Evolutionary conservation across 2,113 vertebrate genomes (phyloP).

Genomic region (Anarrhichthys ocellatus): DNA sequence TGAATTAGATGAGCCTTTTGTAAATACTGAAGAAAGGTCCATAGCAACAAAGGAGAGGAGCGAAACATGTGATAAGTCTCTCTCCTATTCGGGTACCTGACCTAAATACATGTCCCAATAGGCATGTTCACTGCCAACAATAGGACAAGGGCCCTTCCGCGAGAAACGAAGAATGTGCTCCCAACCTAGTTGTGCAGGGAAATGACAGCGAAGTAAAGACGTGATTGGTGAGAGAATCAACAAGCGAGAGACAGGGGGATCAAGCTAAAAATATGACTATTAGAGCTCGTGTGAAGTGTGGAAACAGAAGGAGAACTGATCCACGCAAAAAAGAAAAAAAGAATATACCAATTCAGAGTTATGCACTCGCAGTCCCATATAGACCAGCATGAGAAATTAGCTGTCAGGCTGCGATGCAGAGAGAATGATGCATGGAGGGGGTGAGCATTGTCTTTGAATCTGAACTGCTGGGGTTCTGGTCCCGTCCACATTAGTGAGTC

Average conservation of each 20-base stretch:
- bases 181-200: conserved; percentile 37
- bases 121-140: conserved; percentile 40
- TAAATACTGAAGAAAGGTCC: conserved; percentile 36
- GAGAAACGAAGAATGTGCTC: conserved; percentile 25
- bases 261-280: conserved; percentile 39
- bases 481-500: conserved; percentile 21
- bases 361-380: conserved; percentile 39
- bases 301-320: conserved; percentile 23
- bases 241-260: neutral
- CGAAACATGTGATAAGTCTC: conserved; percentile 54
- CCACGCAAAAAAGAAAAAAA: neutral
- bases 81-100: conserved; percentile 53
- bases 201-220: neutral
- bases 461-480: conserved; percentile 34
- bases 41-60: conserved; percentile 50
- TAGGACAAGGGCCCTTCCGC: conserved; percentile 48
- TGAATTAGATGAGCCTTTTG: conserved; percentile 52
- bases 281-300: neutral
- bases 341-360: conserved; percentile 46
- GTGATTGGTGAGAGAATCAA: conserved; percentile 12
- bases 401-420: conserved; percentile 60
- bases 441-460: conserved; percentile 44
- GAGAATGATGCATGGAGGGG: conserved; percentile 51
- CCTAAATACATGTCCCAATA: conserved; percentile 67
- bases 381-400: conserved; percentile 68